Evolutionary conservation across 1,140 invertebrate species (phyloP).

Genomic region (Euglossa dilemma): DNA sequence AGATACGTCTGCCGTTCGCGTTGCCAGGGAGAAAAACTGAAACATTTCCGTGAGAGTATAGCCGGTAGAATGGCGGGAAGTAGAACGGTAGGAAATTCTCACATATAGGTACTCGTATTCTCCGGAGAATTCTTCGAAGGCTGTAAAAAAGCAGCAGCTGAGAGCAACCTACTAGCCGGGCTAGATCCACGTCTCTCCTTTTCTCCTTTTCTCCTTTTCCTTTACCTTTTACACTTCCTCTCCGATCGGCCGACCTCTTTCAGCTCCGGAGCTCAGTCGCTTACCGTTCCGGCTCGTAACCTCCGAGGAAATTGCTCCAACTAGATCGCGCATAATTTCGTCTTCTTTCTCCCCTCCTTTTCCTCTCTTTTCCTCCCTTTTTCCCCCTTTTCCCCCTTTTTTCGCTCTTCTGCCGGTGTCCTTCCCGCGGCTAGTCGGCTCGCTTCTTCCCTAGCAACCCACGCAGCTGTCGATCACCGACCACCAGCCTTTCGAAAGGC

Average conservation of each 20-base stretch:
- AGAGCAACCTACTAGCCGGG: background rate
- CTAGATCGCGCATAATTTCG: conserved; percentile 47
- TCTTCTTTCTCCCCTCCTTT: background rate
- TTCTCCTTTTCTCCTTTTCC: conserved; percentile 6
- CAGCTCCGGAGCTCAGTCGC: conserved; percentile 37
- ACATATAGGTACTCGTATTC: conserved; percentile 45
- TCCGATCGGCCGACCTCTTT: conserved; percentile 22
- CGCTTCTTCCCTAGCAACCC: conserved; percentile 25
- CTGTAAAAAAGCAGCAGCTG: conserved; percentile 31
- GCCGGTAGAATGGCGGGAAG: conserved; percentile 59
- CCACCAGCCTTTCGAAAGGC: conserved; percentile 16
- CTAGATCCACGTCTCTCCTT: background rate
- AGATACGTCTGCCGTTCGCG: background rate
- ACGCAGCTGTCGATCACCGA: conserved; percentile 34
- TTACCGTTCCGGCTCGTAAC: conserved; percentile 50
- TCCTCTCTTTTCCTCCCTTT: background rate
- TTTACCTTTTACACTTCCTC: conserved; percentile 17
- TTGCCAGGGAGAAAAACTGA: conserved; percentile 35
- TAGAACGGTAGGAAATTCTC: conserved; percentile 72
- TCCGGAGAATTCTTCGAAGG: conserved; percentile 30
- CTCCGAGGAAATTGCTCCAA: conserved; percentile 48
- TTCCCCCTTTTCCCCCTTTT: background rate
- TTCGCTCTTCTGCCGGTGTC: background rate
- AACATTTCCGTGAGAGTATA: conserved; percentile 31
- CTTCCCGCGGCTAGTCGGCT: conserved; percentile 25